Evolutionary conservation across 2,888 invertebrate species (phyloP), one percentile per base, ranked within the genome.

Genomic region (Cataglyphis albicans): DNA sequence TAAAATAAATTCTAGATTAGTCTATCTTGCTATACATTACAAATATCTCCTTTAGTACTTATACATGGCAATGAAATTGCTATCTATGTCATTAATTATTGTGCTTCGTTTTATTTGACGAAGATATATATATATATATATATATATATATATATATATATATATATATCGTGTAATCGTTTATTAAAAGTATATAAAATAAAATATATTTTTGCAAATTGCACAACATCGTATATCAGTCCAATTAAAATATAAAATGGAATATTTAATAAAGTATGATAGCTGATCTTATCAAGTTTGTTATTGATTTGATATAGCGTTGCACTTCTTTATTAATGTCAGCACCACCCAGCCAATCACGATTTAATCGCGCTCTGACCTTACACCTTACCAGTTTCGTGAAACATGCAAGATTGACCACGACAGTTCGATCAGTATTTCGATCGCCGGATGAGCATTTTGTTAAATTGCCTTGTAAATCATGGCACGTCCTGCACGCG

Each of bases 371-470:
- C 70, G 41, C 32, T 38, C 63, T 82, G 75, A 84, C 88, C 75
- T 72, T 83, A 61, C 70, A 55, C 83, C 68, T 61, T 83, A 52
- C 25, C 7, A 75, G 72, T 83, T 38, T 64, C 72, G 38, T 52
- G 67, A 76, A 80, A 65, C 83, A 84, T 25, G 72, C 48, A 55
- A 80, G 73, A 72, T 82, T 72, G 57, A 68, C 32, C 15, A 21
- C 32, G 82, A 83, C 80, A 70, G 65, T 81, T 80, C 59, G 61
- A 83, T 84, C 72, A 81, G 55, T 44, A 59, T 61, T 81, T 75
- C 52, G 73, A 81, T 64, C 73, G 35, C 64, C 81, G 78, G 70
- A 81, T 55, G 81, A 74, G 75, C 81, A 74, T 63, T 74, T 52
- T 25, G 55, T 52, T 12, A 74, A 74, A 74, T 74, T 81, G 64